These are phyloP conservation scores for Emydocephalus ijimae DNA, from an alignment of 2,113 vertebrate species.

Conservation along the genomic window DNA sequence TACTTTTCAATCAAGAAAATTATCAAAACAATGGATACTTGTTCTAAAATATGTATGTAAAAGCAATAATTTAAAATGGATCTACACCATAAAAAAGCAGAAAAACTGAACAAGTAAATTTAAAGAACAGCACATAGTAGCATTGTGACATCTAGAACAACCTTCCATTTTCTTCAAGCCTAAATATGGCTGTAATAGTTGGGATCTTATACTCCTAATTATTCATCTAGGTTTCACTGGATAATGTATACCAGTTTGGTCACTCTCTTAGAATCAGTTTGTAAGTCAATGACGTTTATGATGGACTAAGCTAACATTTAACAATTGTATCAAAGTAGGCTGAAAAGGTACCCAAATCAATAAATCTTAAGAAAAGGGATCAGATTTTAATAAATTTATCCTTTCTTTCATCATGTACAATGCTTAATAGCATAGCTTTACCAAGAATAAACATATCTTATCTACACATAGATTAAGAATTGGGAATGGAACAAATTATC, in stretches of 20 bases:
- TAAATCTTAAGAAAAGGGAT: background rate
- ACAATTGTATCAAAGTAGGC: background rate
- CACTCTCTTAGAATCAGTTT: background rate
- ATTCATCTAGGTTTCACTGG: background rate
- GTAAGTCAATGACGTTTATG: background rate
- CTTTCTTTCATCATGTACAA: background rate
- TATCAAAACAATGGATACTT: background rate
- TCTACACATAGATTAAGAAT: background rate
- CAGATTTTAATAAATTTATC: background rate
- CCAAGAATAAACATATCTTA: background rate
- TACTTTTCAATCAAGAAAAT: slow-evolving; percentile 6
- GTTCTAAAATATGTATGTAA: background rate
- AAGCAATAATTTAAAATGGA: background rate
- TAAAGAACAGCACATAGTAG: background rate
- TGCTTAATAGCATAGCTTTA: background rate
- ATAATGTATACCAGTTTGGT: background rate
- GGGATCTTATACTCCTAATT: no score
- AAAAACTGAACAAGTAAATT: background rate
- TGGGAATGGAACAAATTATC: background rate
- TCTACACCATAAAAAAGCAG: background rate
- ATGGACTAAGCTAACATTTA: background rate
- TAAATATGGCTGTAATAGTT: background rate
- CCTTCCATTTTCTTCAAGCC: background rate
- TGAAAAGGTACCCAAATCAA: background rate
- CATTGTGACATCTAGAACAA: background rate